These are phyloP conservation scores for Orchesella flavescens DNA, from an alignment of 2,888 invertebrate species.

Conservation along the genomic window DNA sequence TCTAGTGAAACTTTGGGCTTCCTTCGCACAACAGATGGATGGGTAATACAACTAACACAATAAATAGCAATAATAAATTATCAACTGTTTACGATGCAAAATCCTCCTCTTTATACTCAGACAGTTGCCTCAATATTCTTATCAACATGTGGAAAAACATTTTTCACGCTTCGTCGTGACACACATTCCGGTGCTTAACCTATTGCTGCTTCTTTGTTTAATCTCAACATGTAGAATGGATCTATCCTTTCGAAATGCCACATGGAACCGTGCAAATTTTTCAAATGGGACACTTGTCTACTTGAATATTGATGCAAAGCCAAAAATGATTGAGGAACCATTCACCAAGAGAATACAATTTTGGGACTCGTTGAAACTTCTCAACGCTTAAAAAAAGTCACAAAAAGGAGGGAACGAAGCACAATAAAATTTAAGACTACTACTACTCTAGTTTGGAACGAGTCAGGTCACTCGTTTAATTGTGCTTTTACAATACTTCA, in stretches of 20 bases:
- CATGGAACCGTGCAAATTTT: conserved; percentile 48
- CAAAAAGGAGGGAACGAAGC: not conserved
- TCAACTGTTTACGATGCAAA: no score
- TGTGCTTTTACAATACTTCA: no score
- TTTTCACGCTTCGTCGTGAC: not conserved
- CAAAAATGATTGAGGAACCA: conserved; percentile 65
- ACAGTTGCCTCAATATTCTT: no score
- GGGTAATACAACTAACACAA: conserved; percentile 18
- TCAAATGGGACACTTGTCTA: conserved; percentile 50
- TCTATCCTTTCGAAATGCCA: conserved; percentile 53
- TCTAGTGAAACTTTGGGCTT: conserved; percentile 64
- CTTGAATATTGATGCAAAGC: conserved; percentile 60
- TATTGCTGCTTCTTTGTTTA: not conserved
- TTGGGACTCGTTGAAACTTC: conserved; percentile 65
- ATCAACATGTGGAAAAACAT: no score
- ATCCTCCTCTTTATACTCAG: no score
- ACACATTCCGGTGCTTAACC: not conserved
- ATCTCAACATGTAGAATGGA: conserved; percentile 32
- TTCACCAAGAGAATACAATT: conserved; percentile 65
- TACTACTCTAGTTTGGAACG: no score
- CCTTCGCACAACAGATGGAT: conserved; percentile 60
- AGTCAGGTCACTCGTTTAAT: no score
- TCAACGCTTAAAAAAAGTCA: conserved; percentile 31
- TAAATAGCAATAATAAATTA: no score
- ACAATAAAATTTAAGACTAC: not conserved